Evolutionary conservation across 1,140 invertebrate species (phyloP).

Genomic region (Drosophila kikkawai): DNA sequence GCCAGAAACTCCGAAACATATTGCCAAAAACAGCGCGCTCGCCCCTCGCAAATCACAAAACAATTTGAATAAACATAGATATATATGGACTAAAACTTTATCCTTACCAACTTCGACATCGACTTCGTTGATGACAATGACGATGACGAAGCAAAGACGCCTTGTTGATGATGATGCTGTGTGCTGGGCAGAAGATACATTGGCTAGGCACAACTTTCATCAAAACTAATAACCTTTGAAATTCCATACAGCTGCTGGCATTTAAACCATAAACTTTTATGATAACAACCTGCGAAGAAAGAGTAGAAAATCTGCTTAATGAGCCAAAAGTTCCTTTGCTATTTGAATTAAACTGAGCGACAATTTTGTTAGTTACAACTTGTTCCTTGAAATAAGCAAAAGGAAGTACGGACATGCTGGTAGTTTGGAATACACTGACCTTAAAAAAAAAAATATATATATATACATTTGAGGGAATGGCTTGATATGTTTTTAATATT

Average conservation of each 20-base stretch:
- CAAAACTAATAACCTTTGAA: conserved; percentile 48
- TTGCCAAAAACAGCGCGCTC: conserved; percentile 13
- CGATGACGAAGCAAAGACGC: not conserved
- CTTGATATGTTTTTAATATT: not conserved
- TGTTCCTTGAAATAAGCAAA: conserved; percentile 32
- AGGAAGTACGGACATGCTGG: conserved; percentile 5
- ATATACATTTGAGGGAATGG: too few species aligned
- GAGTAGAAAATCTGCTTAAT: conserved; percentile 48
- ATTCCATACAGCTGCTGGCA: conserved; percentile 37
- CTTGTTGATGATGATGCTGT: conserved; percentile 8
- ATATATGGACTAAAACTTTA: conserved; percentile 25
- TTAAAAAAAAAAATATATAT: too few species aligned
- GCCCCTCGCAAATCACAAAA: conserved; percentile 34
- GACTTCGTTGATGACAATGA: conserved; percentile 9
- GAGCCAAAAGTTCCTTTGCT: conserved; percentile 38
- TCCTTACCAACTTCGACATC: conserved; percentile 24
- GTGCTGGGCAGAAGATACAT: conserved; percentile 32
- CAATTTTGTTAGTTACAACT: conserved; percentile 32
- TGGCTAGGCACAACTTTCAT: conserved; percentile 44
- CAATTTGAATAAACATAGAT: conserved; percentile 41
- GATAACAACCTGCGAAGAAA: conserved; percentile 23
- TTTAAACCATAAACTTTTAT: conserved; percentile 44
- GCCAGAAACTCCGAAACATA: conserved; percentile 25
- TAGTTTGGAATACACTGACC: too few species aligned
- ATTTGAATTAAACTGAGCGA: conserved; percentile 31